Conservation (phyloP, 2,797 vertebrate genomes). For the Ictinia mississippiensis region DNA sequence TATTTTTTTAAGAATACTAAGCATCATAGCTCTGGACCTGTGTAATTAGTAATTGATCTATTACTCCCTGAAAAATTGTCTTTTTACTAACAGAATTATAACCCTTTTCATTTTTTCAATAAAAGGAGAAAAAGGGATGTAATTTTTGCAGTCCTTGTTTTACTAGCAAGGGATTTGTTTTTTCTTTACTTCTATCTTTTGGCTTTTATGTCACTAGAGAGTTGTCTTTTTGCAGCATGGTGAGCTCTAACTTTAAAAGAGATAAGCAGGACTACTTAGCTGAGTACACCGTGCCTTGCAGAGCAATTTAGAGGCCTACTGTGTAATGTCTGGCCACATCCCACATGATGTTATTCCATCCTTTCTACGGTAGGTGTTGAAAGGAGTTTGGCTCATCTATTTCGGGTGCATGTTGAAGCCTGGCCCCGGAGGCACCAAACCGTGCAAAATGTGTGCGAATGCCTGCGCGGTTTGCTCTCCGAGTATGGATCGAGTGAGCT, state of each 20-base stretch:
- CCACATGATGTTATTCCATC: background rate
- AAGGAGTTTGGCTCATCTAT: background rate
- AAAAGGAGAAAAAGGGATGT: background rate
- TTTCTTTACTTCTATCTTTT: background rate
- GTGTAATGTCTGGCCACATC: background rate
- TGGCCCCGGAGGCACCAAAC: background rate
- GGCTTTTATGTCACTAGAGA: conserved; percentile 7
- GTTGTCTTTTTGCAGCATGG: background rate
- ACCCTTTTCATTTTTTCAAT: background rate
- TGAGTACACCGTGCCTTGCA: background rate
- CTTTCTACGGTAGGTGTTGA: background rate
- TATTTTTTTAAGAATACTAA: conserved; percentile 42
- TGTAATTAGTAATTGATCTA: conserved; percentile 73
- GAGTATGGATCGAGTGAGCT: background rate
- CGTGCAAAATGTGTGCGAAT: background rate
- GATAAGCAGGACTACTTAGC: conserved; percentile 10
- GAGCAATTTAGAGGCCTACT: background rate
- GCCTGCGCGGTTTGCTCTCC: background rate
- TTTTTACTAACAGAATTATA: background rate
- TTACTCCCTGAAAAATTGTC: conserved; percentile 44
- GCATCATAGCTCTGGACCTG: conserved; percentile 41
- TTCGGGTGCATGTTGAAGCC: background rate
- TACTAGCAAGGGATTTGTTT: background rate
- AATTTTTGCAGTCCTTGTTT: conserved; percentile 16
- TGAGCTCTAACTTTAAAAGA: conserved; percentile 12